Evolutionary conservation across 2,797 vertebrate genomes (phyloP).

Genomic region (Philypnodon macrostomus): DNA sequence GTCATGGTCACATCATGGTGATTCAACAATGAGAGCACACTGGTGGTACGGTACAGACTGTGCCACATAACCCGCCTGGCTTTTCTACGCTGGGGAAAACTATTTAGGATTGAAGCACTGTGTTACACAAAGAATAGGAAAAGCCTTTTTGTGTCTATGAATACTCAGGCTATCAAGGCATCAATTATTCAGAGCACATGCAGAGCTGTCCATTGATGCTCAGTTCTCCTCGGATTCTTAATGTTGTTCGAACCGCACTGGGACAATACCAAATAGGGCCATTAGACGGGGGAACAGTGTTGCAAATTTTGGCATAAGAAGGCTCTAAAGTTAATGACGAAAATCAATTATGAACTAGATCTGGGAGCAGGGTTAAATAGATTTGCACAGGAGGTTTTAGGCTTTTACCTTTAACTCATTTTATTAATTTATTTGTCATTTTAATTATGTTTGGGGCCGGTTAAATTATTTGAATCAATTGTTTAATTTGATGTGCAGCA

Average conservation of each 20-base stretch:
- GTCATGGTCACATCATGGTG: slow-evolving; percentile 24
- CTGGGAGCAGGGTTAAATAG: no score
- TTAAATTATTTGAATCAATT: no score
- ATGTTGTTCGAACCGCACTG: slow-evolving; percentile 48
- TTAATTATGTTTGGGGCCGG: no score
- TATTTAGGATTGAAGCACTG: slow-evolving; percentile 63
- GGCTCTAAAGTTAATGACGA: slow-evolving; percentile 36
- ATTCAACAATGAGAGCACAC: slow-evolving; percentile 39
- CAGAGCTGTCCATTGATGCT: slow-evolving; percentile 56
- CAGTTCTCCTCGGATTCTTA: slow-evolving; percentile 58
- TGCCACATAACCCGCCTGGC: slow-evolving; percentile 37
- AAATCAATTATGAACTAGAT: slow-evolving; percentile 33
- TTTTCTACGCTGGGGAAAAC: slow-evolving; percentile 39
- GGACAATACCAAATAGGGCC: slow-evolving; percentile 46
- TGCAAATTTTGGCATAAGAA: slow-evolving; percentile 46
- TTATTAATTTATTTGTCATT: no score
- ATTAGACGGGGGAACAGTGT: slow-evolving; percentile 36
- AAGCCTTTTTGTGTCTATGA: slow-evolving; percentile 74
- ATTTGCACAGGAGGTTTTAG: no score
- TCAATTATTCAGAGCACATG: slow-evolving; percentile 71
- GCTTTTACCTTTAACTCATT: background rate
- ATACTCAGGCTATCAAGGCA: slow-evolving; percentile 71
- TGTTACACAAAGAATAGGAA: slow-evolving; percentile 67
- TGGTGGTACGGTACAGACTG: slow-evolving; percentile 29
- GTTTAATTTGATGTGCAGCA: no score